Percentiles rank a stretch among this genome's conserved stretches.
Conservation (phyloP, 2,888 invertebrate species). For the Mythimna lalbum region DNA sequence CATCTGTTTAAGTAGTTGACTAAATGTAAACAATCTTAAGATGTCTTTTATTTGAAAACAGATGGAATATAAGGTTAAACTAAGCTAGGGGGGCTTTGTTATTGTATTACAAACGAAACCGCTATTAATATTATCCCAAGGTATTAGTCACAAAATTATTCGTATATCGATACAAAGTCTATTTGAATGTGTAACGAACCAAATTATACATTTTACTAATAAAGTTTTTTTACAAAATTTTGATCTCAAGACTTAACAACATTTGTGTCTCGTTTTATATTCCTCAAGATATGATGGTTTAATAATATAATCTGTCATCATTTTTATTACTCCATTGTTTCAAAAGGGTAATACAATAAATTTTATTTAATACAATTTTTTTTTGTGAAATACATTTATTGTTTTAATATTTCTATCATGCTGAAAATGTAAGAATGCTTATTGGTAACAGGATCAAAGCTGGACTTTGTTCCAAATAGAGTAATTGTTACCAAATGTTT, state of each 20-base stretch:
- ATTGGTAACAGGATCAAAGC: conserved; percentile 30
- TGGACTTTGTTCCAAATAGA: conserved; percentile 2
- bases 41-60: no score
- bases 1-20: no score
- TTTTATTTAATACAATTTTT: background rate
- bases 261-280: conserved; percentile 7
- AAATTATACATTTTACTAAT: background rate
- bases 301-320: conserved; percentile 3
- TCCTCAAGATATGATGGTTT: background rate
- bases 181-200: background rate
- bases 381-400: background rate
- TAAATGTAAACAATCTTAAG: no score
- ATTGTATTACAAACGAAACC: background rate
- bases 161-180: background rate
- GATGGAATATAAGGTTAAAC: no score
- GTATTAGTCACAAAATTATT: conserved; percentile 6
- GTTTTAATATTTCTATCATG: background rate
- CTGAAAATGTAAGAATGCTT: background rate
- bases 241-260: background rate
- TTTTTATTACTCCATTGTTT: background rate
- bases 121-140: background rate
- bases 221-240: background rate
- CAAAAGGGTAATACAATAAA: background rate
- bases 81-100: background rate
- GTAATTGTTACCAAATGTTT: no score